phyloP scores from a whole-genome alignment of 2,797 vertebrate genomes.

The Toxotes lorentzi region DNA sequence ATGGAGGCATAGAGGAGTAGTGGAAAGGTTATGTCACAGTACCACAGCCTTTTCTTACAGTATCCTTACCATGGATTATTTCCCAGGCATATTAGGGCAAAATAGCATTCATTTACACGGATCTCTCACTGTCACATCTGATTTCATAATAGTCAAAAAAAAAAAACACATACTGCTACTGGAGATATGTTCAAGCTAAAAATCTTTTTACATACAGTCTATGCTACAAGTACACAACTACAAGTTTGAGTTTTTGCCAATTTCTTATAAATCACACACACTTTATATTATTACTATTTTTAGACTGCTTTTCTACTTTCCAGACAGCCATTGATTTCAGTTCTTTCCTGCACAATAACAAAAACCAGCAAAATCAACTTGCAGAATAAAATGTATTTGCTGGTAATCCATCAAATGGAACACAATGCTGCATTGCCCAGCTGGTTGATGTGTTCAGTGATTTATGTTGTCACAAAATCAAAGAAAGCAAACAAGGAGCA shows the following conservation, averaged over 20 bases:
- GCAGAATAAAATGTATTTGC: background rate
- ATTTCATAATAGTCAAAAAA: background rate
- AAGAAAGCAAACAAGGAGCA: constrained; percentile 11
- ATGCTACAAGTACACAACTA: background rate
- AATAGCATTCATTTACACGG: background rate
- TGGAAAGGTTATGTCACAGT: constrained; percentile 34
- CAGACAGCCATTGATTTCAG: background rate
- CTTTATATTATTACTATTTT: background rate
- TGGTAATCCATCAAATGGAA: constrained; percentile 4
- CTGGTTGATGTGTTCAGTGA: constrained; percentile 1
- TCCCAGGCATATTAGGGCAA: background rate
- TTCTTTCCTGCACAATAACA: background rate
- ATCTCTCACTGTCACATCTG: background rate
- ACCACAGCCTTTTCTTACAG: constrained; percentile 17
- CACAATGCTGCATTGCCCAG: background rate
- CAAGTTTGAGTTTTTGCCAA: background rate
- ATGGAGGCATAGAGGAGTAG: constrained; percentile 21
- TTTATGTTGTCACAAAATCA: constrained; percentile 15
- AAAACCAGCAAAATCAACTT: background rate
- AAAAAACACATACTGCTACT: background rate
- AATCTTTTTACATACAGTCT: too few species aligned
- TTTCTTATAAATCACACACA: background rate
- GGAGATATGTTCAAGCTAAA: background rate
- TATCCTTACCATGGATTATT: background rate
- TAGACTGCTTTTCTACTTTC: background rate